Percentiles rank a stretch among this genome's conserved stretches.
phyloP scores from a whole-genome alignment of 2,888 invertebrate species.

The Sclerodermus sp. region DNA sequence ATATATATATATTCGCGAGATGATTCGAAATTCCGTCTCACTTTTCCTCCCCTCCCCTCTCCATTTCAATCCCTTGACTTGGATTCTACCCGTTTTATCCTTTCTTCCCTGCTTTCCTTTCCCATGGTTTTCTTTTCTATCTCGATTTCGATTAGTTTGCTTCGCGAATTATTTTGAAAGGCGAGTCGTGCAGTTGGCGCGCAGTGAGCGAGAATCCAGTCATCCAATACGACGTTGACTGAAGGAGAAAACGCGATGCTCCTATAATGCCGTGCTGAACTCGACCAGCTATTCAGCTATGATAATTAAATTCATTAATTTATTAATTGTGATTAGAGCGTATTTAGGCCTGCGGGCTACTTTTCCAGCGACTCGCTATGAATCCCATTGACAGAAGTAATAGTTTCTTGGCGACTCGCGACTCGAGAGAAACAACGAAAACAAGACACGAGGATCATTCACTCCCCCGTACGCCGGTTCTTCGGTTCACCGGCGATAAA shows the following conservation, averaged over 20 bases:
- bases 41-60: neutral
- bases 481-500: too few relatives aligned
- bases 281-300: constrained; percentile 21
- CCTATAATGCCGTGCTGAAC: constrained; percentile 16
- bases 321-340: constrained; percentile 49
- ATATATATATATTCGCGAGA: neutral
- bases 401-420: too few relatives aligned
- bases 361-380: constrained; percentile 47
- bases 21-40: neutral
- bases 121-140: too few relatives aligned
- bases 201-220: constrained; percentile 13
- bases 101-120: too few relatives aligned
- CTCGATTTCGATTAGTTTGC: too few relatives aligned
- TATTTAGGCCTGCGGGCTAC: constrained; percentile 55
- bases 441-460: too few relatives aligned
- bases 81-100: too few relatives aligned
- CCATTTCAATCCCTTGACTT: too few relatives aligned
- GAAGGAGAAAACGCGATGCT: constrained; percentile 13
- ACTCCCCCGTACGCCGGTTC: too few relatives aligned
- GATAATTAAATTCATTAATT: constrained; percentile 23
- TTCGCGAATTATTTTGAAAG: too few relatives aligned
- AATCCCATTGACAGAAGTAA: constrained; percentile 39
- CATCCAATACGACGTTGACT: constrained; percentile 17
- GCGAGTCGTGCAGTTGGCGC: constrained; percentile 7
- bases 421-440: too few relatives aligned